phyloP scores from a whole-genome alignment of 2,888 invertebrate species.

The Argyresthia goedartella region DNA sequence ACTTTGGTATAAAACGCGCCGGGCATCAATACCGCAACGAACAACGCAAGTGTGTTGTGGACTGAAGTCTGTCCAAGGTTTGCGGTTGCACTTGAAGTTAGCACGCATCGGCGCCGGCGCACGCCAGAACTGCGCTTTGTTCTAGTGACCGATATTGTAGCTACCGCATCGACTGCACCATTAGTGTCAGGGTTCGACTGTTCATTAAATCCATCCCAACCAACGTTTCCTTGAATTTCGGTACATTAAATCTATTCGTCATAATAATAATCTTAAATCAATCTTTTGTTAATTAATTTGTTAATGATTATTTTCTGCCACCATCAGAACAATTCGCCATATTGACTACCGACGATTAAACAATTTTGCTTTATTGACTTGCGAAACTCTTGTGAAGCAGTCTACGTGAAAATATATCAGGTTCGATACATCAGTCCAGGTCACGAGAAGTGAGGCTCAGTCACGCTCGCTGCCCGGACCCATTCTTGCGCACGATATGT shows the following conservation, averaged over 20 bases:
- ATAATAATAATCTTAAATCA: too few relatives aligned
- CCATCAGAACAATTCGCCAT: too few relatives aligned
- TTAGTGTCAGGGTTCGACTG: too few relatives aligned
- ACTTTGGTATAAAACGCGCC: too few relatives aligned
- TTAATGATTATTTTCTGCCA: too few relatives aligned
- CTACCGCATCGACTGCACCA: neutral
- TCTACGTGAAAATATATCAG: conserved; percentile 1
- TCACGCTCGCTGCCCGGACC: conserved; percentile 28
- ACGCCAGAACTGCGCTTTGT: conserved; percentile 9
- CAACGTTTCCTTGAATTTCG: too few relatives aligned
- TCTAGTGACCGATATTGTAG: neutral
- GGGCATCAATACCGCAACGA: too few relatives aligned
- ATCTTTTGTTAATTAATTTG: too few relatives aligned
- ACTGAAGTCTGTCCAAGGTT: neutral
- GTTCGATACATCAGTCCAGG: conserved; percentile 29
- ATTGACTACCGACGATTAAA: neutral
- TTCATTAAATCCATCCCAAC: too few relatives aligned
- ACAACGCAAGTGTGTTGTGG: too few relatives aligned
- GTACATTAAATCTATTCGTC: too few relatives aligned
- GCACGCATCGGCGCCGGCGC: conserved; percentile 51
- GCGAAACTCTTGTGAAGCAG: conserved; percentile 3
- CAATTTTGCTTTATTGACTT: conserved; percentile 5
- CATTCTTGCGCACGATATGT: conserved; percentile 32
- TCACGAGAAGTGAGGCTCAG: conserved; percentile 47
- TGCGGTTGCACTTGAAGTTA: conserved; percentile 13